Evolutionary conservation across 2,797 vertebrate species (phyloP).

Genomic region (Tokudaia muenninki): DNA sequence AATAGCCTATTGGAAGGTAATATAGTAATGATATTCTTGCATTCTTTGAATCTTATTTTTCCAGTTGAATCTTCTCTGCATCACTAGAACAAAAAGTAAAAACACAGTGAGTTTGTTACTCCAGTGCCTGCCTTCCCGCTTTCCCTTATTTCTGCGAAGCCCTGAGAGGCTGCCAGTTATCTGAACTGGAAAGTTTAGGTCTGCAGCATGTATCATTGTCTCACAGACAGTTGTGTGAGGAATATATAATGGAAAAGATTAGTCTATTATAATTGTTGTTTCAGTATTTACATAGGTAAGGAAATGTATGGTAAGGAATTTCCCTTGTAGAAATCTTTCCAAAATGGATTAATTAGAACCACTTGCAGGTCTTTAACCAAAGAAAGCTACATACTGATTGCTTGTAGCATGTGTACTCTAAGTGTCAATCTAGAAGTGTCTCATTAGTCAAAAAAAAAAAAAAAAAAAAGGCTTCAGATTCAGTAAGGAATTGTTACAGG

Average conservation of each 20-base stretch:
- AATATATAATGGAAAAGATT: neutral
- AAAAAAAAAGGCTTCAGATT: slow-evolving; percentile 24
- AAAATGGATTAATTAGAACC: slow-evolving; percentile 18
- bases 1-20: slow-evolving; percentile 12
- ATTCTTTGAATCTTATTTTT: slow-evolving; percentile 11
- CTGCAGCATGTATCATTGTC: neutral
- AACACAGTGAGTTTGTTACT: slow-evolving; percentile 22
- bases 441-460: slow-evolving; percentile 54
- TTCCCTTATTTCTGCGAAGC: neutral
- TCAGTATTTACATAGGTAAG: neutral
- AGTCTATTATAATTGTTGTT: slow-evolving; percentile 10
- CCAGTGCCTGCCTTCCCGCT: slow-evolving; percentile 1
- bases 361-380: slow-evolving; percentile 27
- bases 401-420: neutral
- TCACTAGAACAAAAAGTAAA: slow-evolving; percentile 46
- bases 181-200: slow-evolving; percentile 22
- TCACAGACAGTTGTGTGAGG: neutral
- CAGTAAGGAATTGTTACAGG: neutral
- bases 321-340: slow-evolving; percentile 34
- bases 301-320: neutral
- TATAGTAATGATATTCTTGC: neutral
- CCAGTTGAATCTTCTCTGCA: slow-evolving; percentile 38
- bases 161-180: neutral
- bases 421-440: slow-evolving; percentile 57
- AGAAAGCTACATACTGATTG: slow-evolving; percentile 31